Base-by-base conservation (phyloP, 2,113 vertebrate species). In the Paradoxurus hermaphroditus region DNA sequence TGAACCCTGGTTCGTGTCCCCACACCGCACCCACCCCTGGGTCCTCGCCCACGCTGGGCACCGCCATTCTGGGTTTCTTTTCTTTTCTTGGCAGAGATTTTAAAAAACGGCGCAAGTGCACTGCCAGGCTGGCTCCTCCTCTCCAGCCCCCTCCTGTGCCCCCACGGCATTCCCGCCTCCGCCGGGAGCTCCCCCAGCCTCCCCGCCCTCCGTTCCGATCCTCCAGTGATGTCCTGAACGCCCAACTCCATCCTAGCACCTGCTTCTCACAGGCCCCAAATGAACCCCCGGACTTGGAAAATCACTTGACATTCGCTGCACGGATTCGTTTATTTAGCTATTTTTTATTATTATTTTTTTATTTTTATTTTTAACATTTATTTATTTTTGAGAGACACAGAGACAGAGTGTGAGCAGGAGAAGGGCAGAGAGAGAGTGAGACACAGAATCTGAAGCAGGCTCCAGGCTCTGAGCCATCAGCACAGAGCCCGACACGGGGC, bases 131-230 rank as follows among this genome's bases (percentile, higher is more conserved):
- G 81, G 46, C n/a, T n/a, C 41, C 3, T 34, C 34, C 25, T 13
- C 0, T n/a, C 10, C 23, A 7, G 7, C 25, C 36, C 10, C 16
- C 27, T n/a, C 19, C 53, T 4, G 19, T 0, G 10, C 10, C 34
- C 13, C 9, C 7, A 27, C 31, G 11, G 12, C 63, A 31, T 8
- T 23, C n/a, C 67, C 41, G 65, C 7, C 0, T 21, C 36, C 5
- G 1, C 14, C 23, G 1, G 8, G n/a, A 53, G 41, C 21, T 7
- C 3, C 34, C 68, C 9, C 4, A 1, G 31, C 29, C 46, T 41
- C 49, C 13, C 13, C 0, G 7, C 2, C 21, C 27, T 46, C 15
- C 10, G 3, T 36, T 36, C 12, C 44, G 1, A 10, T 11, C 53
- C 44, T 39, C 49, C 29, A 16, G 27, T 16, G 15, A 1, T 56